Evolutionary conservation across 64 coral and sea anemone species (phyloP).

Genomic region (Porites australiensis): DNA sequence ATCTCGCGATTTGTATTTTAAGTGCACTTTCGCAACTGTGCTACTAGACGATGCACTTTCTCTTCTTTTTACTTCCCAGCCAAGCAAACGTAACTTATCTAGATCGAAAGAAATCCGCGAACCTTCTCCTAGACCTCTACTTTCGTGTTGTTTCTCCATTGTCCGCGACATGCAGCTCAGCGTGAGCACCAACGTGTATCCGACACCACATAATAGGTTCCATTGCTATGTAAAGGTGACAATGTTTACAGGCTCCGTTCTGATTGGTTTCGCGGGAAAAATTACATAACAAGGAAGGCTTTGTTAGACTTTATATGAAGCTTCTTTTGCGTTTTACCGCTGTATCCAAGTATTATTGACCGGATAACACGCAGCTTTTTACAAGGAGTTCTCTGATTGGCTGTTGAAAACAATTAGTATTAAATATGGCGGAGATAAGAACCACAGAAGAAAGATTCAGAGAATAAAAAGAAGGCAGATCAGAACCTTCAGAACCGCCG

Average conservation of each 20-base stretch:
- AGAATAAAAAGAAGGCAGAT: too few relatives aligned
- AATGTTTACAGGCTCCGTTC: background rate
- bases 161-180: background rate
- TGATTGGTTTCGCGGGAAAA: background rate
- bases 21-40: background rate
- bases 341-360: background rate
- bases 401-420: too few relatives aligned
- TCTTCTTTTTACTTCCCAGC: too few relatives aligned
- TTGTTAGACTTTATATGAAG: background rate
- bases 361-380: too few relatives aligned
- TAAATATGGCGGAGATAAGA: too few relatives aligned
- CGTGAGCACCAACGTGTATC: background rate
- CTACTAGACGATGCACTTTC: background rate
- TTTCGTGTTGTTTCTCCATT: background rate
- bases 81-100: too few relatives aligned
- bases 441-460: too few relatives aligned
- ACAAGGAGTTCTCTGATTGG: too few relatives aligned
- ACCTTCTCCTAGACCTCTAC: background rate
- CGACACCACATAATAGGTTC: background rate
- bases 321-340: background rate
- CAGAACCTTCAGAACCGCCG: too few relatives aligned
- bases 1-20: background rate
- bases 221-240: background rate
- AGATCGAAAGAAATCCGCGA: too few relatives aligned
- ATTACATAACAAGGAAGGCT: background rate